These are phyloP conservation scores for Neosalanx taihuensis DNA, from an alignment of 2,797 vertebrate species.

Conservation along the genomic window DNA sequence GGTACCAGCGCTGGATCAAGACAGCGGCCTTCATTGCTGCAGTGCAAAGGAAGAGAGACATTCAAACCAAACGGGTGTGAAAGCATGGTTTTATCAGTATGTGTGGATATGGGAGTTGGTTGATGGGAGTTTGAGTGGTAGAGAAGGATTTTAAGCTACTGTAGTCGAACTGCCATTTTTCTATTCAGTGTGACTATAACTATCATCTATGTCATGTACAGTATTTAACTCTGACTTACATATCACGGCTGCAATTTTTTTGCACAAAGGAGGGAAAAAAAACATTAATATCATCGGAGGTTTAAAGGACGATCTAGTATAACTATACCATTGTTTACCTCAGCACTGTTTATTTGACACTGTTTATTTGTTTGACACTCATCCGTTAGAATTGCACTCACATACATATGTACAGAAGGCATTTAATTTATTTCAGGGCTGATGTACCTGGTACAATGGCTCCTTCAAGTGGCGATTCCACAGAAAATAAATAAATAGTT, in stretches of 20 bases:
- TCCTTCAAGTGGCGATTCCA: not conserved
- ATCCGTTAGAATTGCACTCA: not conserved
- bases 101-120: not conserved
- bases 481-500: conserved; percentile 3
- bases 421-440: no score
- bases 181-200: not conserved
- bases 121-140: not conserved
- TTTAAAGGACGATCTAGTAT: not conserved
- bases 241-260: conserved; percentile 59
- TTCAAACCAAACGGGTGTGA: not conserved
- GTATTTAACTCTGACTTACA: conserved; percentile 54
- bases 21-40: conserved; percentile 84
- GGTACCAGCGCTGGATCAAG: conserved; percentile 92
- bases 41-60: conserved; percentile 7
- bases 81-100: not conserved
- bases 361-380: not conserved
- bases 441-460: conserved; percentile 14
- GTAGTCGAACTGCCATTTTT: not conserved
- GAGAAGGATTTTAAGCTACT: not conserved
- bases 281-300: not conserved
- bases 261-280: conserved; percentile 16
- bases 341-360: not conserved
- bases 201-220: not conserved
- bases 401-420: not conserved
- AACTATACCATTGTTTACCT: not conserved